phyloP scores from a whole-genome alignment of 2,888 invertebrate species.

The Rugalucina vietnamica region DNA sequence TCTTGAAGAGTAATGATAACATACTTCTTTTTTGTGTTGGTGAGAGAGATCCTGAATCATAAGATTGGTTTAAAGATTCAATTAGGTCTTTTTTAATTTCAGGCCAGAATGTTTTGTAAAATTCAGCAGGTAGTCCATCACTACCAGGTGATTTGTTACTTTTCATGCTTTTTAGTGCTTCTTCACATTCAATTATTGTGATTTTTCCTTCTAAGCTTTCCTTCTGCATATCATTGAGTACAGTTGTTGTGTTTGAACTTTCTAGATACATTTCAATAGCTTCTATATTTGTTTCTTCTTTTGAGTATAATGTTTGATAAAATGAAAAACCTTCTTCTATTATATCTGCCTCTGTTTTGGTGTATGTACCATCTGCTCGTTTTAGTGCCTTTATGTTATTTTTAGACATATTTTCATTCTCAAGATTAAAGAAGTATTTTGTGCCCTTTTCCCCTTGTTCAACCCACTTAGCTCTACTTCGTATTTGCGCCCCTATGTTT shows the following conservation, averaged over 20 bases:
- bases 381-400: background rate
- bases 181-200: too few species aligned
- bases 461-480: background rate
- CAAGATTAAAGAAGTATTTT: background rate
- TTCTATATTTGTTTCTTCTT: background rate
- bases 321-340: background rate
- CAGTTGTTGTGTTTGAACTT: background rate
- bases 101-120: too few species aligned
- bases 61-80: too few species aligned
- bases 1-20: too few species aligned
- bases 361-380: background rate
- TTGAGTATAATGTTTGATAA: background rate
- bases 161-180: too few species aligned
- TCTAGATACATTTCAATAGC: background rate
- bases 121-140: too few species aligned
- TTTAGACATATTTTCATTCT: background rate
- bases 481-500: background rate
- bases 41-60: too few species aligned
- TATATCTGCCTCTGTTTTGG: background rate
- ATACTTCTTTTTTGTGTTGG: too few species aligned
- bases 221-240: too few species aligned
- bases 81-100: too few species aligned
- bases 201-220: too few species aligned
- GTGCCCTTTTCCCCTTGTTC: background rate
- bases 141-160: too few species aligned